phyloP scores from a whole-genome alignment of 2,888 invertebrate species.

The Baronia brevicornis region DNA sequence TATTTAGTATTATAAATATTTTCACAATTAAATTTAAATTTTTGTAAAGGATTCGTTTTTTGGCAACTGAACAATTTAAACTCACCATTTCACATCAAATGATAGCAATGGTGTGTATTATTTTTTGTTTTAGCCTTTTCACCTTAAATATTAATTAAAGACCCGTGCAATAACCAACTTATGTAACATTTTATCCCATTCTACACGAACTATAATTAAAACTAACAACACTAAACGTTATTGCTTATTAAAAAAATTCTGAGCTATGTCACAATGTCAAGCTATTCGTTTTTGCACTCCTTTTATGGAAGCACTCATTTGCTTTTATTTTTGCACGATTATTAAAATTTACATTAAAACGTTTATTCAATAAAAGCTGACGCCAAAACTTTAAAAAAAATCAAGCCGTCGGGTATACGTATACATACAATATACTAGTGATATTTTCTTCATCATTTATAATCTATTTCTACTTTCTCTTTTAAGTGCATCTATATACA shows the following conservation, averaged over 20 bases:
- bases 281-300: conserved; percentile 33
- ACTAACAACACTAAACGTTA: no score
- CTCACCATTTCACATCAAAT: no score
- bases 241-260: conserved; percentile 11
- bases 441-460: conserved; percentile 64
- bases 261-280: conserved; percentile 6
- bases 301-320: conserved; percentile 56
- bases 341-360: conserved; percentile 3
- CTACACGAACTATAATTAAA: no score
- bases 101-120: no score
- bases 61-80: no score
- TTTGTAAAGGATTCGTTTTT: no score
- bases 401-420: conserved; percentile 9
- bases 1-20: no score
- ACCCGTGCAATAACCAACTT: no score
- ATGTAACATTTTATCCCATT: no score
- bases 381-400: conserved; percentile 12
- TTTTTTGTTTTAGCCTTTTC: no score
- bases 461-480: conserved; percentile 77
- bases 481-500: conserved; percentile 66
- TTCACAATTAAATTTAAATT: no score
- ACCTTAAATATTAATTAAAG: no score
- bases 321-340: conserved; percentile 15
- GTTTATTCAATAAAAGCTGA: conserved; percentile 16
- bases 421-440: conserved; percentile 18